Evolutionary conservation across 2,797 vertebrate species (phyloP), one percentile per base, ranked within the genome.

Genomic region (Molossus alvarezi): DNA sequence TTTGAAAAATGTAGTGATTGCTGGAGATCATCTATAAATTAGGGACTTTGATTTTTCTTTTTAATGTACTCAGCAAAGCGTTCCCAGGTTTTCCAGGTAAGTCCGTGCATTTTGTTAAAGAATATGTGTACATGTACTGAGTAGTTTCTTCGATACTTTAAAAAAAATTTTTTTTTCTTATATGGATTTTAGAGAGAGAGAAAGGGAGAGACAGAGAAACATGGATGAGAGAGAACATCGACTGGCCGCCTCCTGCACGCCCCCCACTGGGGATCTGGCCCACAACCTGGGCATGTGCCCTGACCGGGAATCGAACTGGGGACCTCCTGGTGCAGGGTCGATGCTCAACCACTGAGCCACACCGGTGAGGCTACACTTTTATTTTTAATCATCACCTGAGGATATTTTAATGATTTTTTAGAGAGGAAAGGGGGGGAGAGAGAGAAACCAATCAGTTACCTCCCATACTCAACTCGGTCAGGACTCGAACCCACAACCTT

Each of bases 1-100:
- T 79, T 55, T 93, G 90, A 94, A 97, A 97, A 98, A 93, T 95
- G 37, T 51, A 97, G 17, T 64, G 81, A 92, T 90, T 97, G 75
- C 80, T 84, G 95, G 21, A 53, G 89, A 37, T 67, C 92, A 3
- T 91, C 90, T 95, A 51, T 97, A 60, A 95, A 90, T 98, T 93
- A 90, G 93, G 73, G 67, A 82, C 48, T 97, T 97, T 92, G 13
- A 65, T 88, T 23, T 12, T 90, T 97, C 80, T 94, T 51, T 88
- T 93, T 62, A 91, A 91, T 93, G 21, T 92, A 79, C 4, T 95
- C 33, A 17, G 0, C 18, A 14, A 81, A 73, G 91, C 67, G 85
- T 87, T 96, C 58, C 51, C 33, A 91, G 51, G 76, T 95, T 48
- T 97, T 95, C 95, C 2, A 93, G 76, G 93, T 96, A 92, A 96